Evolutionary conservation across 2,888 invertebrate species (phyloP).

Genomic region (Drosophila pseudotalamancana): DNA sequence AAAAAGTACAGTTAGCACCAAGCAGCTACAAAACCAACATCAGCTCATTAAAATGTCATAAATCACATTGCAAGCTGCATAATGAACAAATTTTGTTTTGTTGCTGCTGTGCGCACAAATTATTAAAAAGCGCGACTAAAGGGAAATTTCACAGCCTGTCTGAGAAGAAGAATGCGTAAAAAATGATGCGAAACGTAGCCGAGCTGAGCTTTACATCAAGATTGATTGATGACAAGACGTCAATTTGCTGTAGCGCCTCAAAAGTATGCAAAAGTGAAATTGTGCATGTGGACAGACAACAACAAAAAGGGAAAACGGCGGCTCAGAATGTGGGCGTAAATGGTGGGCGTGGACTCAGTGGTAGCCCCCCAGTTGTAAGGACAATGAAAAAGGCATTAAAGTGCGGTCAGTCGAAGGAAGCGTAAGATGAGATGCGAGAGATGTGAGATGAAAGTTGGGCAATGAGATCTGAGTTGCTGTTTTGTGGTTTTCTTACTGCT

Average conservation of each 20-base stretch:
- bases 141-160: conserved; percentile 53
- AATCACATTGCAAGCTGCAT: conserved; percentile 64
- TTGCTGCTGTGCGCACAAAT: conserved; percentile 9
- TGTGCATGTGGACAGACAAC: conserved; percentile 36
- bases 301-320: conserved; percentile 6
- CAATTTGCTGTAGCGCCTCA: conserved; percentile 62
- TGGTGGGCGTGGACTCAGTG: conserved; percentile 1
- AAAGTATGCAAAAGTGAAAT: conserved; percentile 60
- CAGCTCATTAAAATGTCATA: conserved; percentile 76
- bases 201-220: conserved; percentile 54
- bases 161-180: conserved; percentile 26
- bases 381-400: conserved; percentile 80
- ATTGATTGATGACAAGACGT: conserved; percentile 80
- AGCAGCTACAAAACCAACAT: conserved; percentile 4
- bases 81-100: conserved; percentile 33
- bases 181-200: conserved; percentile 10
- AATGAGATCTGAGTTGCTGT: not conserved
- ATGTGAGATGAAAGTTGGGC: conserved; percentile 7
- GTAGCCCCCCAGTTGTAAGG: conserved; percentile 44
- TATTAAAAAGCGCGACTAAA: conserved; percentile 26
- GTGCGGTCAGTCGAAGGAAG: conserved; percentile 59
- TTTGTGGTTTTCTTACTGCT: conserved; percentile 20
- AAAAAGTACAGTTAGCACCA: not conserved
- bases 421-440: not conserved
- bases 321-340: not conserved